Evolutionary conservation across 2,888 invertebrate genomes (phyloP), one percentile per base, ranked within the genome.

Genomic region (Chloromyia formosa): DNA sequence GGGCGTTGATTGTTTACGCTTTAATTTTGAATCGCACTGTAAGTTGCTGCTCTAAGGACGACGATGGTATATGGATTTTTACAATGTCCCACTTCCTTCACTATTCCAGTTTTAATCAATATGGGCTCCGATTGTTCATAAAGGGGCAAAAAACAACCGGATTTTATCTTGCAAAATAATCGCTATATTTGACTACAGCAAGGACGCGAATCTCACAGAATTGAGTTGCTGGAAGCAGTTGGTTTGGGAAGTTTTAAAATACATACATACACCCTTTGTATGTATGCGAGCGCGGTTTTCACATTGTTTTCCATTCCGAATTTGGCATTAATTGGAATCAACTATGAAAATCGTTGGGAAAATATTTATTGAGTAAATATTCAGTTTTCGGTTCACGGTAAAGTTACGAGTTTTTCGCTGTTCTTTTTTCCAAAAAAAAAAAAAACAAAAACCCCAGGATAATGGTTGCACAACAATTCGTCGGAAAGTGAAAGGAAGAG

Each of bases 311-410:
- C 45, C 22, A 66, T 66, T 66, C 45, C 45, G 66, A 45, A 66
- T 66, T 22, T 22, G 35, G 22, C 66, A 66, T 20, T 66, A 66
- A 66, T 66, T 66, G 66, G 66, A 66, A 49, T 66, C 45, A 35
- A 7, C 49, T 5, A 66, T 66, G 49, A 45, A 66, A 66, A 66
- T 66, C 66, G 66, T 45, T 49, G 66, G 18, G 22, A 66, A 66
- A 66, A 45, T 66, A 66, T 66, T 66, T 66, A 49, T 66, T 66
- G 20, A 7, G 66, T 22, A 66, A 66, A 66, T 22, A 66, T 66
- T 66, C 42, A 22, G 66, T 22, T 4, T 35, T 45, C 23, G 10
- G 49, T 66, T 66, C 49, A 49, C 10, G 12, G 49, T 12, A n/a
- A 49, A 49, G 10, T 49, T 49, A 49, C 16, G 49, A 49, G 49